Evolutionary conservation across 2,113 vertebrate species (phyloP), one percentile per base, ranked within the genome.

Genomic region (Chloebia gouldiae): DNA sequence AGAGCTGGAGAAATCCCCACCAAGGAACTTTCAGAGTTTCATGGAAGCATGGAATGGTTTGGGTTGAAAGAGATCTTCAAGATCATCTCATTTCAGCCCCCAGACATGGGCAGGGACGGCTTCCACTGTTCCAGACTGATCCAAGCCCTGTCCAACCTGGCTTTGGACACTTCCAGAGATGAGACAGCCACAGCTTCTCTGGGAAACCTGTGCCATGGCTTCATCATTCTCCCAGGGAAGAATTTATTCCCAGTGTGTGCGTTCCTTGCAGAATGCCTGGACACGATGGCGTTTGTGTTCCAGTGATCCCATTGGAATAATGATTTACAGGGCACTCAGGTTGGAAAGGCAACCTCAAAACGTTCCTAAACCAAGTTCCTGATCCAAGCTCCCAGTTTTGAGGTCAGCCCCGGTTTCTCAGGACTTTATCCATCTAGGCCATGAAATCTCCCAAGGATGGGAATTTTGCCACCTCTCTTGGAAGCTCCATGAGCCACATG

Each of bases 81-180:
- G 30, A 23, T 61, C 0, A 27, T 54, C 15, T 7, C 1, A 0
- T 76, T 47, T 45, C n/a, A 22, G 4, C 1, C 14, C 23, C 11
- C 9, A 3, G 16, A 3, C n/a, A 22, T 27, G 6, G 24, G 3
- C n/a, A 68, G 11, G 24, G 53, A 19, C 17, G 1, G 2, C 2
- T 76, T 7, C 30, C n/a, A 22, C 13, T 6, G 5, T 8, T 30
- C 24, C 45, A 61, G 30, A 6, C 0, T 35, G 70, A 8, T 82
- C 39, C 61, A 89, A 82, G 1, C 16, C 25, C 14, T 0, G 0
- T 47, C 40, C 87, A 76, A 5, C 4, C 25, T 35, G n/a, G 21
- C 13, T 25, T 33, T 2, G 40, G 0, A 35, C 17, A 54, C 2
- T 42, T 35, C 63, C 63, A 82, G n/a, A 5, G 24, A 40, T 68